Evolutionary conservation across 2,888 invertebrate genomes (phyloP).

Genomic region (Ormyrus rosae): DNA sequence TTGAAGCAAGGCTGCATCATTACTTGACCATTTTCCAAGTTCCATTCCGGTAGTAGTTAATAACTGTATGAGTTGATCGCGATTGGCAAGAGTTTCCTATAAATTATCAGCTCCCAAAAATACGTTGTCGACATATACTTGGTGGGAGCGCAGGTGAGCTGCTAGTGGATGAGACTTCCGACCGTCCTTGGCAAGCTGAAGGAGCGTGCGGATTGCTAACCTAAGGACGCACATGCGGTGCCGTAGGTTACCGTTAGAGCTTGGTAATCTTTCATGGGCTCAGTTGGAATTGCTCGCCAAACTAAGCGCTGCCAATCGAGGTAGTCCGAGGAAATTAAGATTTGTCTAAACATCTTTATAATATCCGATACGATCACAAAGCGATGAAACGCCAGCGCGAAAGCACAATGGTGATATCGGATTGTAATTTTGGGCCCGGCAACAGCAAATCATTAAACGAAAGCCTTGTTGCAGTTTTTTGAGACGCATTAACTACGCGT

Average conservation of each 20-base stretch:
- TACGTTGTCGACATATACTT: not conserved
- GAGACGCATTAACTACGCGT: not conserved
- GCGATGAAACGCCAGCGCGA: not conserved
- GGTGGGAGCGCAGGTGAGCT: not conserved
- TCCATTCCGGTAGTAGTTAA: slow-evolving; percentile 1
- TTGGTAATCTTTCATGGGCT: not conserved
- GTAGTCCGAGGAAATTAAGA: not conserved
- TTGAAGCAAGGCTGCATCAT: not conserved
- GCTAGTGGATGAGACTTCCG: not conserved
- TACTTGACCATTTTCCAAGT: slow-evolving; percentile 5
- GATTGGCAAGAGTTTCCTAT: not conserved
- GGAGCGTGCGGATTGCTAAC: not conserved
- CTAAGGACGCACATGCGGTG: not conserved
- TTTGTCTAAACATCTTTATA: not conserved
- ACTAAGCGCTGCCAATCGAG: not conserved
- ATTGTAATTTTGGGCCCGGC: not conserved
- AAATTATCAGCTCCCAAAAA: not conserved
- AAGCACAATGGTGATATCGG: not conserved
- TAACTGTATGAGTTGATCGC: not conserved
- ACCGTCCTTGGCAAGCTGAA: not conserved
- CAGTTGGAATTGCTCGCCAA: not conserved
- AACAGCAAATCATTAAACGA: not conserved
- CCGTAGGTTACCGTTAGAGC: slow-evolving; percentile 7
- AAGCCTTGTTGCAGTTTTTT: not conserved
- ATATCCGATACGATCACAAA: not conserved